Percentiles rank a stretch among this genome's conserved stretches.
These are phyloP conservation scores for Linyphia triangularis DNA, from an alignment of 2,888 invertebrate species.

Conservation along the genomic window DNA sequence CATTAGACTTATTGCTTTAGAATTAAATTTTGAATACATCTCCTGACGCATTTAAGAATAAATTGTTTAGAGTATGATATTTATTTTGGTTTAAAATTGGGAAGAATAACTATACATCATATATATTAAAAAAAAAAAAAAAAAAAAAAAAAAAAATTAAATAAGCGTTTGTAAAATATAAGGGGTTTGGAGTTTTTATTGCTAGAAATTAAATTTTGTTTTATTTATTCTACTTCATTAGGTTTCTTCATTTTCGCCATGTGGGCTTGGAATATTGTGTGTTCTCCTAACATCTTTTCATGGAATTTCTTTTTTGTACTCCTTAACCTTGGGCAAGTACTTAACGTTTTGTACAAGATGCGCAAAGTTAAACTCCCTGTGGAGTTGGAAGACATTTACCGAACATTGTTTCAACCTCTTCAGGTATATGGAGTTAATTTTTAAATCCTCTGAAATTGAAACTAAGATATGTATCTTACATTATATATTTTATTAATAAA, in stretches of 20 bases:
- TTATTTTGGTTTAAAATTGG: no score
- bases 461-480: no score
- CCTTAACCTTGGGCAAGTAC: slow-evolving; percentile 89
- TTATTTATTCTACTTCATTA: background rate
- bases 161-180: background rate
- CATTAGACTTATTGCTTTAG: no score
- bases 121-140: no score
- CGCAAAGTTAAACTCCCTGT: slow-evolving; percentile 90
- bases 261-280: slow-evolving; percentile 94
- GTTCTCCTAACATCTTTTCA: slow-evolving; percentile 91
- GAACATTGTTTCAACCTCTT: slow-evolving; percentile 89
- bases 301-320: slow-evolving; percentile 92
- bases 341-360: slow-evolving; percentile 89
- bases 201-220: background rate
- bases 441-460: no score
- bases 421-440: no score
- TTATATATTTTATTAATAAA: no score
- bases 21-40: no score
- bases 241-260: slow-evolving; percentile 86
- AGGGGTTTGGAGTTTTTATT: background rate
- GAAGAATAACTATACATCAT: no score
- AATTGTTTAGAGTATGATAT: no score
- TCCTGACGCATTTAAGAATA: no score
- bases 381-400: slow-evolving; percentile 90
- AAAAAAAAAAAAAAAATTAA: no score